Base-by-base conservation (phyloP, 2,797 vertebrate species). In the Rhinophrynus dorsalis region DNA sequence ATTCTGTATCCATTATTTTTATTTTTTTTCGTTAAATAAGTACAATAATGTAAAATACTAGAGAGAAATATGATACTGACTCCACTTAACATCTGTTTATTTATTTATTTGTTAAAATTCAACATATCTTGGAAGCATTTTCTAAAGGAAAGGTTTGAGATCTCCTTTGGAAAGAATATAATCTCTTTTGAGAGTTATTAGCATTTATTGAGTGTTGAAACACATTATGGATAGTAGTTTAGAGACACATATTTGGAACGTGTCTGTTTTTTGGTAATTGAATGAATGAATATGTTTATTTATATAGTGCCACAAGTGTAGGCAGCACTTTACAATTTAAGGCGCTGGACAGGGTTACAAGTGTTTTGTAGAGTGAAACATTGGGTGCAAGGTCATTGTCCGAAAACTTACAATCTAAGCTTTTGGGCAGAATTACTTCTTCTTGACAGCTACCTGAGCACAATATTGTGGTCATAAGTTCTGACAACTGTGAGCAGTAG, bases 351-450 rank as follows among this genome's bases (percentile, higher is more conserved):
- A n/a, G n/a, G n/a, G n/a, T n/a, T n/a, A n/a, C n/a, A n/a, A n/a
- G n/a, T n/a, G n/a, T n/a, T n/a, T n/a, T n/a, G n/a, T n/a, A n/a
- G n/a, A n/a, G n/a, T n/a, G n/a, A n/a, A n/a, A n/a, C n/a, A n/a
- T n/a, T n/a, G n/a, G n/a, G n/a, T n/a, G n/a, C n/a, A n/a, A n/a
- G n/a, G n/a, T n/a, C n/a, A n/a, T n/a, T n/a, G n/a, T n/a, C n/a
- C n/a, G n/a, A n/a, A n/a, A n/a, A n/a, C n/a, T n/a, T n/a, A n/a
- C n/a, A n/a, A 23, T 21, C 3, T 66, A 67, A 69, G 3, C 37
- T 69, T 78, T 64, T 68, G 15, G 30, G n/a, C n/a, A n/a, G 13
- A 61, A 33, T 2, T 7, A 57, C 74, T 74, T 44, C 29, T 5
- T 30, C 18, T 30, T 44, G 48, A 61, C 24, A 68, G 51, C 27